Evolutionary conservation across 2,888 invertebrate species (phyloP), one percentile per base, ranked within the genome.

Genomic region (Scaptomyza polygonia): DNA sequence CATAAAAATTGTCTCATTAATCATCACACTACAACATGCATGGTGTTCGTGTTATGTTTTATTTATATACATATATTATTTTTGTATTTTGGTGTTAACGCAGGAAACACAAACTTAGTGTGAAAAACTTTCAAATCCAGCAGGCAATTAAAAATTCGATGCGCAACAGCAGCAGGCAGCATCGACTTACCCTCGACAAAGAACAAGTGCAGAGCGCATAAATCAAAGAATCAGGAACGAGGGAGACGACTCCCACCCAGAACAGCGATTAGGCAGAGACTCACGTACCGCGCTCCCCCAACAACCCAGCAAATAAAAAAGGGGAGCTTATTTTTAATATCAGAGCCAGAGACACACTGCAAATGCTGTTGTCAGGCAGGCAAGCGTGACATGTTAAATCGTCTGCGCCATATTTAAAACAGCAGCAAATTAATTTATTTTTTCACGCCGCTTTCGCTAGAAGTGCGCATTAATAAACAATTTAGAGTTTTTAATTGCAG

Each of bases 1-100:
- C 70, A 80, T 77, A 83, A 85, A 88, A 87, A 86, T 88, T 84
- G 86, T 79, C 87, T 78, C 90, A 89, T 89, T 89, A 84, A 89
- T 89, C 90, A 89, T 90, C 70, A 67, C 75, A 63, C 72, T 66
- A 70, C 75, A 39, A 70, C 75, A 39, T 16, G 39, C 39, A 76
- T 77, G 77, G 59, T 54, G 44, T 44, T 58, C 48, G 45, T 56
- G 51, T 45, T 58, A 30, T 32, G 40, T 45, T 64, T 57, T 69
- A 64, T 69, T 64, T 55, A 29, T 71, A 58, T 62, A 39, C 0
- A 39, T 16, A 39, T 16, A 21, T 21, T 21, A 21, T 21, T 1
- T 21, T 21, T 2, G 21, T 39, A 4, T 54, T 62, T 51, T 62
- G 44, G 44, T 68, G 71, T 48, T 63, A 66, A 40, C 53, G 75